phyloP scores from a whole-genome alignment of 2,888 invertebrate genomes.

The Eremobia ochroleuca region DNA sequence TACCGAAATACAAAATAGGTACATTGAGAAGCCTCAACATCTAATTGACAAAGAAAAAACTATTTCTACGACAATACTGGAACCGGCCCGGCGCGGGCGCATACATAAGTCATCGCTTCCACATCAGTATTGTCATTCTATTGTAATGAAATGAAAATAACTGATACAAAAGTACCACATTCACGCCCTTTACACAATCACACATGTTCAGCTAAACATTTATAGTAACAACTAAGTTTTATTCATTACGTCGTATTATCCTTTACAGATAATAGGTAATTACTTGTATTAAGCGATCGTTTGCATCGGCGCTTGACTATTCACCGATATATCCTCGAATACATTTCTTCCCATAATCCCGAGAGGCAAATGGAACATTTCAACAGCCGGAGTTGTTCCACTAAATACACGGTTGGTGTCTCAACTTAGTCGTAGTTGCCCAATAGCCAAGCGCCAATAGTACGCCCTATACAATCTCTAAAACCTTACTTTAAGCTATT shows the following conservation, averaged over 20 bases:
- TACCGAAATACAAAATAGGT: constrained; percentile 79
- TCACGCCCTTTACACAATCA: constrained; percentile 88
- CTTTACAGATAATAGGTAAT: constrained; percentile 87
- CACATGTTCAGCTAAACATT: constrained; percentile 90
- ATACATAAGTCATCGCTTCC: constrained; percentile 49
- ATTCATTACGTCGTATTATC: constrained; percentile 86
- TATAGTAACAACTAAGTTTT: constrained; percentile 90
- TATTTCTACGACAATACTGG: constrained; percentile 77
- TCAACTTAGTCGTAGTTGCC: constrained; percentile 53
- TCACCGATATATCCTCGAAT: constrained; percentile 49
- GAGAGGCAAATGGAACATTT: constrained; percentile 35
- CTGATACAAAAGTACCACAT: constrained; percentile 86
- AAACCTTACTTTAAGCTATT: constrained; percentile 85
- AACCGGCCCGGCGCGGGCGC: constrained; percentile 59
- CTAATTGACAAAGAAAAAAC: constrained; percentile 81
- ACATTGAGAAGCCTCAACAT: constrained; percentile 80
- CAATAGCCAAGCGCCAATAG: constrained; percentile 87
- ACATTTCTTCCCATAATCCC: constrained; percentile 29
- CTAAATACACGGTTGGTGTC: constrained; percentile 46
- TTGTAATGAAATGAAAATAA: constrained; percentile 80
- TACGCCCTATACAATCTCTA: constrained; percentile 83
- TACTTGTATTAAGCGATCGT: constrained; percentile 82
- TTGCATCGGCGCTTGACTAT: constrained; percentile 86
- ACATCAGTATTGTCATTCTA: constrained; percentile 77
- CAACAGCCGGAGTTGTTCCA: constrained; percentile 36